These are phyloP conservation scores for Cyprinella venusta DNA, from an alignment of 2,797 vertebrate species.

Conservation along the genomic window DNA sequence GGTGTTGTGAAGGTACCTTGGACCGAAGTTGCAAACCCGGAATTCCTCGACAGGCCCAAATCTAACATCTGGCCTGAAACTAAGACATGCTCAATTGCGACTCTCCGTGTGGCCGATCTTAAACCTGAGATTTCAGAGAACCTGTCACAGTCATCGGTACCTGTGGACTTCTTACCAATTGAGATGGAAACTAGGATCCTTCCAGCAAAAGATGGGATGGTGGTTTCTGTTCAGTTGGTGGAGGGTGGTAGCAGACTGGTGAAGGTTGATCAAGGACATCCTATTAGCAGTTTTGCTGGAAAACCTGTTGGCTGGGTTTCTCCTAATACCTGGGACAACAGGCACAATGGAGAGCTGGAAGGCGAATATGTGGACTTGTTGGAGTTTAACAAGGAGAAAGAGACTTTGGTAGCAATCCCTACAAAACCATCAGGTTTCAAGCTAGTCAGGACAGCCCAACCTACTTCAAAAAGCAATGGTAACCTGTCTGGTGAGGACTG, in stretches of 20 bases:
- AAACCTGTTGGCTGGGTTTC: slow-evolving; percentile 75
- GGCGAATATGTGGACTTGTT: slow-evolving; percentile 94
- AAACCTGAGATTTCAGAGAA: slow-evolving; percentile 59
- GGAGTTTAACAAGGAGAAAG: slow-evolving; percentile 78
- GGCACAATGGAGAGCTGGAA: slow-evolving; percentile 79
- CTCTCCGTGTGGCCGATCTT: slow-evolving; percentile 60
- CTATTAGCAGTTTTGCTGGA: slow-evolving; percentile 64
- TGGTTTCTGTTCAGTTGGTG: slow-evolving; percentile 70
- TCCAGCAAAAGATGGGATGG: slow-evolving; percentile 69
- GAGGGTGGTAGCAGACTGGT: slow-evolving; percentile 75
- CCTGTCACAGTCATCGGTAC: slow-evolving; percentile 33
- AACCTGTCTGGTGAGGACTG: slow-evolving; percentile 66
- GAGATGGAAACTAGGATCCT: slow-evolving; percentile 71
- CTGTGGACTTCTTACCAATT: slow-evolving; percentile 68
- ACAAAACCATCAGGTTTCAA: slow-evolving; percentile 61
- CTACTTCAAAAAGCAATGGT: slow-evolving; percentile 58
- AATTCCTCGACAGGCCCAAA: slow-evolving; percentile 85
- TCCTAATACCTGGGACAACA: slow-evolving; percentile 79
- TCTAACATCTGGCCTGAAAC: slow-evolving; percentile 44
- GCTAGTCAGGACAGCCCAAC: slow-evolving; percentile 69
- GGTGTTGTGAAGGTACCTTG: slow-evolving; percentile 85
- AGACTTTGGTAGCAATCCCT: slow-evolving; percentile 58
- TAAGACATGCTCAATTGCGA: slow-evolving; percentile 28
- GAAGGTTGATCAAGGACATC: slow-evolving; percentile 78
- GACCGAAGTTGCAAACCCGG: slow-evolving; percentile 83